phyloP scores from a whole-genome alignment of 2,113 vertebrate species.

The Sphyrna mokarran region DNA sequence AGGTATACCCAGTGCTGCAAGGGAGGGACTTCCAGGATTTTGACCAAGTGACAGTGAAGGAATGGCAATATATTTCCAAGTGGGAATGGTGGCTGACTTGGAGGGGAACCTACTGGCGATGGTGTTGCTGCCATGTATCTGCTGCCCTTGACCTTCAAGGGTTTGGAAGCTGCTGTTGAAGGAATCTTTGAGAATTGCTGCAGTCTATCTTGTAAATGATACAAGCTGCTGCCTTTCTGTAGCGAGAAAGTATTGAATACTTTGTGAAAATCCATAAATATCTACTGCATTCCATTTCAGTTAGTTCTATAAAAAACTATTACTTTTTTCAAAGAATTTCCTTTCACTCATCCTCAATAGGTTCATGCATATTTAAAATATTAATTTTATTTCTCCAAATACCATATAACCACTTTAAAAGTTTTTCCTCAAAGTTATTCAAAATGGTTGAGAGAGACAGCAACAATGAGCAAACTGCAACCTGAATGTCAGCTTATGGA shows the following conservation, averaged over 20 bases:
- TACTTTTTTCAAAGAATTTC: neutral
- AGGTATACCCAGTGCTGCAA: too few species aligned
- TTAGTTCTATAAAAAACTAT: neutral
- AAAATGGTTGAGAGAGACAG: neutral
- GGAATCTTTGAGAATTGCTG: too few species aligned
- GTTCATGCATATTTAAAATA: neutral
- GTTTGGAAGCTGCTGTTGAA: too few species aligned
- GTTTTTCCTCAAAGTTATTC: neutral
- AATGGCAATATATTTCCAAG: too few species aligned
- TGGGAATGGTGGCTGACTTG: too few species aligned
- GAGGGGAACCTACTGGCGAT: too few species aligned
- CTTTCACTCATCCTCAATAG: neutral
- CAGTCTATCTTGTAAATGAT: too few species aligned
- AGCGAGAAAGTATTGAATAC: neutral
- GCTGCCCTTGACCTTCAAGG: too few species aligned
- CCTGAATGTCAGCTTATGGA: neutral
- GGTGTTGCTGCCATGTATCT: too few species aligned
- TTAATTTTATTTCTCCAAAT: constrained; percentile 14
- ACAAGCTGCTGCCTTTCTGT: neutral
- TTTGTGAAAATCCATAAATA: neutral
- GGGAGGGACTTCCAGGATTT: too few species aligned
- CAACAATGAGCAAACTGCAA: neutral
- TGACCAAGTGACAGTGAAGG: too few species aligned
- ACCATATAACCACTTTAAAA: neutral
- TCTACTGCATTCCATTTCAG: neutral